Conservation (phyloP, 2,888 invertebrate genomes). For the Philhelius pedissequus region DNA sequence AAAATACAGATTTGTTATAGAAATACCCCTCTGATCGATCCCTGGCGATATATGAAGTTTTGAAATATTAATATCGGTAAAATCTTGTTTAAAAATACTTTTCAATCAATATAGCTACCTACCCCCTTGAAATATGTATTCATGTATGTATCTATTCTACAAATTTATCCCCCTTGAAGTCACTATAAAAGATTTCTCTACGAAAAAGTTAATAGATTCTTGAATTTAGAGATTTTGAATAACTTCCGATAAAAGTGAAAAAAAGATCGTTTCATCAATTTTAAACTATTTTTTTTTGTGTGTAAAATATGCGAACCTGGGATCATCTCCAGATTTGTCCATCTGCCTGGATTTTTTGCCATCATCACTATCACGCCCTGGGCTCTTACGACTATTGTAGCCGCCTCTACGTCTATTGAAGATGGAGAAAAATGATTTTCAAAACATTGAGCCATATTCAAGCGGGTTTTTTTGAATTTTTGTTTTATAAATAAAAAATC, state of each 20-base stretch:
- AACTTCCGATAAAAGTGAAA: constrained; percentile 1
- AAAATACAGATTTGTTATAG: no score
- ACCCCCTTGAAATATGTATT: background rate
- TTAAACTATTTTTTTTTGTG: constrained; percentile 20
- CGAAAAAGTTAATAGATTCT: background rate
- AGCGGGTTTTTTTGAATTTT: background rate
- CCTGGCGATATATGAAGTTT: no score
- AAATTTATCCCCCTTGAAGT: background rate
- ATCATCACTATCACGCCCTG: constrained; percentile 48
- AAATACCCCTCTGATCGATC: no score
- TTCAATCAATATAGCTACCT: background rate
- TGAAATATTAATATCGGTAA: no score
- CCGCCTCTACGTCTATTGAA: constrained; percentile 49
- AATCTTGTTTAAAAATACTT: background rate
- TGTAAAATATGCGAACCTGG: constrained; percentile 44
- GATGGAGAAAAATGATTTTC: constrained; percentile 54
- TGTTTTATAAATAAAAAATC: background rate
- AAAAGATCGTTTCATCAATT: background rate
- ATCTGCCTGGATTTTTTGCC: constrained; percentile 38
- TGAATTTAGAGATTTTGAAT: constrained; percentile 2
- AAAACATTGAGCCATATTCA: constrained; percentile 17
- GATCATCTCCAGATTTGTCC: constrained; percentile 48
- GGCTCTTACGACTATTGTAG: constrained; percentile 48
- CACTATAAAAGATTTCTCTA: background rate
- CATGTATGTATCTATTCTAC: background rate